phyloP scores from a whole-genome alignment of 35 echinoderm and acorn worm species.

The Stichopus chloronotus region DNA sequence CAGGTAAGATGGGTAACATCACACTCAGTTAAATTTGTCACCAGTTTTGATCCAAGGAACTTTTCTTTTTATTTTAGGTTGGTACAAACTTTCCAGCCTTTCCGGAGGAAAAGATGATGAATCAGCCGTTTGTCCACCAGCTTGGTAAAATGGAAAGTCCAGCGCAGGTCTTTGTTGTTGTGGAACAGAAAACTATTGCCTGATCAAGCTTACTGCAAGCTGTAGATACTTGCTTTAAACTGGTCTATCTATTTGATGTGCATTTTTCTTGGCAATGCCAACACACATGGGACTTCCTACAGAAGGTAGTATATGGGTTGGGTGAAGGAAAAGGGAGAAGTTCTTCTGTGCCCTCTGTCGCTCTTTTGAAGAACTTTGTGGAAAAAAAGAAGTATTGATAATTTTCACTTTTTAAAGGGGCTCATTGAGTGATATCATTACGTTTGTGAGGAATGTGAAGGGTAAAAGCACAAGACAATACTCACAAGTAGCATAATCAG shows the following conservation, averaged over 20 bases:
- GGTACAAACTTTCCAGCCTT: not conserved
- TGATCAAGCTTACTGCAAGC: not conserved
- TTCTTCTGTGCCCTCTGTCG: conserved; percentile 40
- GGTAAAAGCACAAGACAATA: too few relatives aligned
- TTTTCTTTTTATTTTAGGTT: conserved; percentile 9
- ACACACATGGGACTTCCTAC: conserved; percentile 44
- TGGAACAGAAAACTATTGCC: not conserved
- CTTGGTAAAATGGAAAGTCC: conserved; percentile 28
- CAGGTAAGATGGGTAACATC: not conserved
- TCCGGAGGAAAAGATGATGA: not conserved
- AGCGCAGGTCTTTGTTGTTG: conserved; percentile 37
- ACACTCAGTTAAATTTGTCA: not conserved
- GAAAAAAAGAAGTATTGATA: not conserved
- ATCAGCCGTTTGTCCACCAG: not conserved
- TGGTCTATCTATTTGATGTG: conserved; percentile 32
- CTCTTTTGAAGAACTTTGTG: conserved; percentile 28
- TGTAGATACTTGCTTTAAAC: conserved; percentile 13
- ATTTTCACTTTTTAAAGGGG: not conserved
- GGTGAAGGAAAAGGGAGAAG: conserved; percentile 61
- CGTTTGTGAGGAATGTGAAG: not conserved
- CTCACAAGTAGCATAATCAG: too few relatives aligned
- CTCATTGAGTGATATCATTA: not conserved
- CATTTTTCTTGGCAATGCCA: conserved; percentile 36
- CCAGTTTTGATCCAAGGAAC: conserved; percentile 12
- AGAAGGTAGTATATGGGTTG: conserved; percentile 44